phyloP scores from a whole-genome alignment of 2,113 vertebrate species.

The Syngnathus floridae region DNA sequence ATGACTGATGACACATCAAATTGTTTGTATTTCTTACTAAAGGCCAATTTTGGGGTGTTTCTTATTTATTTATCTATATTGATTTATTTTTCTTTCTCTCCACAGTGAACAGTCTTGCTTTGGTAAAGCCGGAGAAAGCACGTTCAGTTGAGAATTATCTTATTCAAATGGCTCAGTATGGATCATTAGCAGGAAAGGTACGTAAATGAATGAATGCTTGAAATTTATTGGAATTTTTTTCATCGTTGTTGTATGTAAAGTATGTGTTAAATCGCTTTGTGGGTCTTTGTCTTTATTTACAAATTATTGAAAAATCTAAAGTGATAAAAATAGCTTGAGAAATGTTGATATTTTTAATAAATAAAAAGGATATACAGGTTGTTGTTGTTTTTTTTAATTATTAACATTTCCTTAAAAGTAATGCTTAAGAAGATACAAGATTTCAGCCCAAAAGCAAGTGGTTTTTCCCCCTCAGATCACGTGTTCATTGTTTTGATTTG shows the following conservation, averaged over 20 bases:
- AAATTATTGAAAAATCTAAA: neutral
- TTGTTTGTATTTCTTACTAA: neutral
- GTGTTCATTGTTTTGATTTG: too few species aligned
- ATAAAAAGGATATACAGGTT: too few species aligned
- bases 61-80: neutral
- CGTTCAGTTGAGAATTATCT: conserved; percentile 97
- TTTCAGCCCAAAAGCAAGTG: too few species aligned
- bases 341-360: too few species aligned
- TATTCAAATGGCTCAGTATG: conserved; percentile 92
- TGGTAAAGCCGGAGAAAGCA: conserved; percentile 97
- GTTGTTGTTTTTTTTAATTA: too few species aligned
- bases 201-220: conserved; percentile 23
- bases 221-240: neutral
- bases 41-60: neutral
- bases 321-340: too few species aligned
- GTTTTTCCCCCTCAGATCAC: neutral
- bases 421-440: too few species aligned
- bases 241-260: neutral
- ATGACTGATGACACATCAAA: neutral
- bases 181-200: conserved; percentile 90
- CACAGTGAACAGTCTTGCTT: conserved; percentile 91
- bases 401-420: too few species aligned
- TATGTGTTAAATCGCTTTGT: neutral
- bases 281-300: neutral
- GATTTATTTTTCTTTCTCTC: conserved; percentile 8